These are phyloP conservation scores for Patella caerulea DNA, from an alignment of 2,888 invertebrate species.

Conservation along the genomic window DNA sequence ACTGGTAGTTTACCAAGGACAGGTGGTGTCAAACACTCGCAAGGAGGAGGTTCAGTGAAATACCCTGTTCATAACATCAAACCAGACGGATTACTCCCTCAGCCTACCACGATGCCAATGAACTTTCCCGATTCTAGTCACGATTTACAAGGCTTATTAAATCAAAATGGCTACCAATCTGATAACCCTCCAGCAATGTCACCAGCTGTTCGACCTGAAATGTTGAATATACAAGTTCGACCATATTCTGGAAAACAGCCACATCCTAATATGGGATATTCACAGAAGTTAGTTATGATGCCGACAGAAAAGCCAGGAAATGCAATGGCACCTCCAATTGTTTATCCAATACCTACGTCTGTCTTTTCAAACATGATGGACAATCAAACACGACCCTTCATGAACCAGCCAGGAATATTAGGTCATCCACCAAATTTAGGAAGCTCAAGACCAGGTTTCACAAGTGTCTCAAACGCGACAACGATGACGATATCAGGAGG, in stretches of 20 bases:
- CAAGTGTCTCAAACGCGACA: conserved; percentile 10
- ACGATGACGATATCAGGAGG: not conserved
- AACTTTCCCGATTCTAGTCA: not conserved
- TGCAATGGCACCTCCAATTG: not conserved
- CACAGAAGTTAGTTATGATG: not conserved
- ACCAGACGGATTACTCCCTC: not conserved
- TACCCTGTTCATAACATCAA: not conserved
- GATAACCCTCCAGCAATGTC: not conserved
- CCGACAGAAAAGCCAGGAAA: not conserved
- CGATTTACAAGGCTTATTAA: not conserved
- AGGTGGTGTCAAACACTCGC: not conserved
- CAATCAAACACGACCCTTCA: not conserved
- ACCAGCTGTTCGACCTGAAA: not conserved
- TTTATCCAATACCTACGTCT: not conserved
- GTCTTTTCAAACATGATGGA: not conserved
- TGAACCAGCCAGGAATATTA: not conserved
- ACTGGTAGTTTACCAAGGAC: conserved; percentile 1
- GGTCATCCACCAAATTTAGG: not conserved
- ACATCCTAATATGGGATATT: not conserved
- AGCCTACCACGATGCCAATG: not conserved
- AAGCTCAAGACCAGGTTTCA: not conserved
- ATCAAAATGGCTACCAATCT: not conserved
- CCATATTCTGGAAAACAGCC: conserved; percentile 4
- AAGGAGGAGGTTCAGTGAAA: not conserved
- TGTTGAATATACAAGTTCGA: not conserved